These are phyloP conservation scores for Bettongia penicillata DNA, from an alignment of 2,113 vertebrate genomes.

Conservation along the genomic window DNA sequence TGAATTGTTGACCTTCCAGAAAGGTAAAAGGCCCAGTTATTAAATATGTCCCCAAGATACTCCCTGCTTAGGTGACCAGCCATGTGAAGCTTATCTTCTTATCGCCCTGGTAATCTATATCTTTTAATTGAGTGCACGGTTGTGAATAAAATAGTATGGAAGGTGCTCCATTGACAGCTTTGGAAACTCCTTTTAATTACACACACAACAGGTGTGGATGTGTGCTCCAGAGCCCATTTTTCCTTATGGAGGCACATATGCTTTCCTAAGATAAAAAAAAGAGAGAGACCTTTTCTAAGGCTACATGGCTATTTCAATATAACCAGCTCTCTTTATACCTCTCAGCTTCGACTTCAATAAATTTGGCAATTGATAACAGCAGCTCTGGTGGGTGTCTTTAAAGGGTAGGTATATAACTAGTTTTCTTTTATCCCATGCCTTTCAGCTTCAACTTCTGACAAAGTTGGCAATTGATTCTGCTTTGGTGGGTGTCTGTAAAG, in stretches of 20 bases:
- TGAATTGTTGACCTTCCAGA: background rate
- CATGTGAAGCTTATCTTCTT: fast-evolving
- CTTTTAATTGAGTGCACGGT: background rate
- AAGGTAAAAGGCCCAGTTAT: background rate
- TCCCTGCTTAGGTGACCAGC: fast-evolving
- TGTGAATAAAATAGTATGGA: no score
- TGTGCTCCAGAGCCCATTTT: background rate
- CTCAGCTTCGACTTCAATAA: background rate
- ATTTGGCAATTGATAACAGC: fast-evolving
- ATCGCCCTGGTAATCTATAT: fast-evolving
- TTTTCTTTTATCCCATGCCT: no score
- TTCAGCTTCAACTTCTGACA: background rate
- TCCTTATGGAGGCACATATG: background rate
- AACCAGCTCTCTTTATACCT: background rate
- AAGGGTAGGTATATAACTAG: background rate
- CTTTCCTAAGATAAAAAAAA: background rate
- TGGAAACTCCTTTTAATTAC: background rate
- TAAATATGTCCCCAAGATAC: background rate
- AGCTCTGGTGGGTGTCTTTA: fast-evolving
- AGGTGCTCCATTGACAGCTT: fast-evolving
- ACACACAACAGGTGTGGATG: background rate
- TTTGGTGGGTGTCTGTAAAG: fast-evolving
- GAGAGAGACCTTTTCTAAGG: fast-evolving
- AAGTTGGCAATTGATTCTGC: fast-evolving
- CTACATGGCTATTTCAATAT: fast-evolving